A percentile compares a stretch with the other conserved stretches of the same genome.
Evolutionary conservation across 2,888 invertebrate genomes (phyloP).

Genomic region (Drosophila nigricruria): DNA sequence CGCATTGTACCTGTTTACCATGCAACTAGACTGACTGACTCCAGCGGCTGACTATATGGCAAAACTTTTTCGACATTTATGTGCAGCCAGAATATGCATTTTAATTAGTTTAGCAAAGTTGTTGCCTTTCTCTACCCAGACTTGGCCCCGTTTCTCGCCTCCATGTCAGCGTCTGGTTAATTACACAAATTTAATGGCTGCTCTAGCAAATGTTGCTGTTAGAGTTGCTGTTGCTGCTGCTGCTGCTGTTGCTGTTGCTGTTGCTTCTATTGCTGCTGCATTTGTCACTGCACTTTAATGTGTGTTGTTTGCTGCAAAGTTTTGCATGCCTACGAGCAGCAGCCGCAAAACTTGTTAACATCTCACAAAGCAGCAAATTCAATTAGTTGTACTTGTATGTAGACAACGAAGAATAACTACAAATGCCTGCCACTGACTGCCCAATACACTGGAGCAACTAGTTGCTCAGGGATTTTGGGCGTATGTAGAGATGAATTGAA

Average conservation of each 20-base stretch:
- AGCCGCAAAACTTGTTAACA: conserved; percentile 76
- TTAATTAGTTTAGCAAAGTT: conserved; percentile 80
- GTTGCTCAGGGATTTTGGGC: not conserved
- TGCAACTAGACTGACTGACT: conserved; percentile 19
- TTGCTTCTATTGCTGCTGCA: conserved; percentile 32
- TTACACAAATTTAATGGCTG: conserved; percentile 68
- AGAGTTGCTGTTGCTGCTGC: not conserved
- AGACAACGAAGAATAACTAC: not conserved
- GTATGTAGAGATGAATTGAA: not conserved
- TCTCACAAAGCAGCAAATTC: conserved; percentile 81
- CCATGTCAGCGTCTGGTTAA: conserved; percentile 60
- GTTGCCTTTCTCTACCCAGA: conserved; percentile 23
- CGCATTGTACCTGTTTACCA: conserved; percentile 60
- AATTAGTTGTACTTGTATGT: conserved; percentile 60
- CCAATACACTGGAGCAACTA: not conserved
- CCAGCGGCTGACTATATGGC: conserved; percentile 36
- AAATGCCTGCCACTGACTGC: not conserved
- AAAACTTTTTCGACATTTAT: conserved; percentile 56
- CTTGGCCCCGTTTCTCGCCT: conserved; percentile 3
- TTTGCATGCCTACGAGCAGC: conserved; percentile 55
- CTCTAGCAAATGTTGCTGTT: conserved; percentile 17
- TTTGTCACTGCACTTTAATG: conserved; percentile 69
- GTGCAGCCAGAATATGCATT: conserved; percentile 77
- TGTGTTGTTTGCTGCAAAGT: conserved; percentile 47
- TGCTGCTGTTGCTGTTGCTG: not conserved